Conservation (phyloP, 1,140 invertebrate genomes). For the Meloidogyne exigua region DNA sequence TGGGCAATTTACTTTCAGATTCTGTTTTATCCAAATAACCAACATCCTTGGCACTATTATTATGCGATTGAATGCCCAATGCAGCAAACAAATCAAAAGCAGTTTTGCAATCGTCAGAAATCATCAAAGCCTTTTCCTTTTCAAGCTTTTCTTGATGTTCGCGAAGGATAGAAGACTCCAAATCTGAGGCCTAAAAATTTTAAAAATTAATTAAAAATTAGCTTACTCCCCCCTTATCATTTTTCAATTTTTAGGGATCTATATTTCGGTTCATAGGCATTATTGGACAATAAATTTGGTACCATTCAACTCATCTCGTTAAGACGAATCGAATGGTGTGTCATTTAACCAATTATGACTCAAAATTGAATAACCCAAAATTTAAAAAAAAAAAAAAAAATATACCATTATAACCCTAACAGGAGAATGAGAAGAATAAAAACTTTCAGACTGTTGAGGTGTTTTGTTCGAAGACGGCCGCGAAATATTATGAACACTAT, state of each 20-base stretch:
- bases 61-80: background rate
- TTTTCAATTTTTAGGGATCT: too few relatives aligned
- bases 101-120: background rate
- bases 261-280: too few relatives aligned
- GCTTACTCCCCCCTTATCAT: too few relatives aligned
- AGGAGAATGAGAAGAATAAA: background rate
- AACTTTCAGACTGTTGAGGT: constrained; percentile 9
- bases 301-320: too few relatives aligned
- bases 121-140: background rate
- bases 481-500: background rate
- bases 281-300: too few relatives aligned
- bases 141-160: constrained; percentile 8
- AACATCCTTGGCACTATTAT: too few relatives aligned
- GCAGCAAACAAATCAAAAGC: constrained; percentile 6
- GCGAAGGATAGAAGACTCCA: background rate
- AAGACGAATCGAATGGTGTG: too few relatives aligned
- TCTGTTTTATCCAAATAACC: background rate
- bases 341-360: too few relatives aligned
- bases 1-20: constrained; percentile 11
- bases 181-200: background rate
- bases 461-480: constrained; percentile 3
- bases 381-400: background rate
- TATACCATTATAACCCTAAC: constrained; percentile 1
- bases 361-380: background rate
- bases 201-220: background rate